These are phyloP conservation scores for Palythoa grandiflora DNA, from an alignment of 92 coral and sea anemone species.

Conservation along the genomic window DNA sequence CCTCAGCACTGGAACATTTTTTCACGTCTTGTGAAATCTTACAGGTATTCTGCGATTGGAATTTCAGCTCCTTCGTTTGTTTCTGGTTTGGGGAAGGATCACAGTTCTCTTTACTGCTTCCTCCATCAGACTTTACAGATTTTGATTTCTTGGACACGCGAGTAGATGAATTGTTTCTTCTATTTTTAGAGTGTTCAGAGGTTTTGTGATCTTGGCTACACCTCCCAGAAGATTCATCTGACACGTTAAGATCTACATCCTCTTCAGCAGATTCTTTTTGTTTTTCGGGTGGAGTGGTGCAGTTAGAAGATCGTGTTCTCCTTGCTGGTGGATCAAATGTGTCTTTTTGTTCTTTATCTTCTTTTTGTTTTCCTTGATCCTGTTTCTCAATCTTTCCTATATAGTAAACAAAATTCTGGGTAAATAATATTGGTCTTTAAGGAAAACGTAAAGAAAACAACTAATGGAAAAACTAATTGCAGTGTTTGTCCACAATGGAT, in stretches of 20 bases:
- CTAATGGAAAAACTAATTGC: background rate
- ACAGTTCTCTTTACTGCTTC: conserved; percentile 57
- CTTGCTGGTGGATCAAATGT: background rate
- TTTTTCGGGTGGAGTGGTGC: background rate
- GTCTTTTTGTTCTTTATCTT: background rate
- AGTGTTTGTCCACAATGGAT: too few relatives aligned
- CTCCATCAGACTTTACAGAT: conserved; percentile 22
- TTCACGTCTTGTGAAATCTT: background rate
- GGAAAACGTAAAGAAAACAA: background rate
- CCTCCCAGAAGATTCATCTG: background rate
- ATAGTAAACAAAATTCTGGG: background rate
- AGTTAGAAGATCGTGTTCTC: conserved; percentile 7
- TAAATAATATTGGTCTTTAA: background rate
- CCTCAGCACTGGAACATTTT: background rate
- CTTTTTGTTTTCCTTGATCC: background rate
- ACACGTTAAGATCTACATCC: background rate
- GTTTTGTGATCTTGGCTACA: background rate
- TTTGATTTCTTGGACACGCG: background rate
- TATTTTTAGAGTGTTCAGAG: background rate
- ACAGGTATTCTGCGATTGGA: background rate
- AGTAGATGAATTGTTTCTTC: background rate
- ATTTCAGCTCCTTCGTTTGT: background rate
- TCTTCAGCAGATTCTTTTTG: background rate
- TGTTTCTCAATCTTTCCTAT: conserved; percentile 4
- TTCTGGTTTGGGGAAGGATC: conserved; percentile 37